These are phyloP conservation scores for Mixornis gularis DNA, from an alignment of 2,113 vertebrate species.

Conservation along the genomic window DNA sequence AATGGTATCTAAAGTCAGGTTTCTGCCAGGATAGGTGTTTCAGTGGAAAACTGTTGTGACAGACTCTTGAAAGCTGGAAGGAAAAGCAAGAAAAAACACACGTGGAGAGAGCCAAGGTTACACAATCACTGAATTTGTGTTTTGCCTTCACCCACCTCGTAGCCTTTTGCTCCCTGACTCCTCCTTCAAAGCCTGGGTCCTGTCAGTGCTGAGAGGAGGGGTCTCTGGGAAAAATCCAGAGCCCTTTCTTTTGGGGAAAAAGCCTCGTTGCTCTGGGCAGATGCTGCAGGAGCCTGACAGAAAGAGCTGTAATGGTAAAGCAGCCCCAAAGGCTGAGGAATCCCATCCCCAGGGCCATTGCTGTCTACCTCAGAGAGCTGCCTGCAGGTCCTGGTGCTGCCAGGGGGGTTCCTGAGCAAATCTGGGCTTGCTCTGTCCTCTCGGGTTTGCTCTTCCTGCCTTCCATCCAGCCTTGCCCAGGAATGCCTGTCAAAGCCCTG, in stretches of 20 bases:
- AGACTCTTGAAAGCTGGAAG: not conserved
- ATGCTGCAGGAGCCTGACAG: not conserved
- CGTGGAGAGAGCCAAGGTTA: not conserved
- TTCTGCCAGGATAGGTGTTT: not conserved
- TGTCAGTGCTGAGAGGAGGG: not conserved
- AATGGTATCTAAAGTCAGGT: not conserved
- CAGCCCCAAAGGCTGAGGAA: not conserved
- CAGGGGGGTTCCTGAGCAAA: not conserved
- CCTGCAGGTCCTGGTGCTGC: not conserved
- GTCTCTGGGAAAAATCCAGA: not conserved
- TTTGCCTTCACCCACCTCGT: rapidly evolving
- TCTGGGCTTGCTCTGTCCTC: not conserved
- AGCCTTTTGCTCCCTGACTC: not conserved
- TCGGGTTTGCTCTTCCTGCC: not conserved
- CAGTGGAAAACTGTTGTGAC: not conserved
- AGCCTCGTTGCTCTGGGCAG: not conserved
- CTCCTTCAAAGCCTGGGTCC: not conserved
- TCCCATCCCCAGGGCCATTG: not conserved
- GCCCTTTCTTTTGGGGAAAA: not conserved
- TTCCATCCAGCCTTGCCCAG: not conserved
- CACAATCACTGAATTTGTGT: not conserved
- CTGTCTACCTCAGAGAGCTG: not conserved
- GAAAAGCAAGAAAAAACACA: not conserved
- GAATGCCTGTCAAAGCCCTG: not conserved
- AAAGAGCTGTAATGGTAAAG: not conserved